Evolutionary conservation across 2,888 invertebrate species (phyloP), one percentile per base, ranked within the genome.

Genomic region (Ariolimax columbianus): DNA sequence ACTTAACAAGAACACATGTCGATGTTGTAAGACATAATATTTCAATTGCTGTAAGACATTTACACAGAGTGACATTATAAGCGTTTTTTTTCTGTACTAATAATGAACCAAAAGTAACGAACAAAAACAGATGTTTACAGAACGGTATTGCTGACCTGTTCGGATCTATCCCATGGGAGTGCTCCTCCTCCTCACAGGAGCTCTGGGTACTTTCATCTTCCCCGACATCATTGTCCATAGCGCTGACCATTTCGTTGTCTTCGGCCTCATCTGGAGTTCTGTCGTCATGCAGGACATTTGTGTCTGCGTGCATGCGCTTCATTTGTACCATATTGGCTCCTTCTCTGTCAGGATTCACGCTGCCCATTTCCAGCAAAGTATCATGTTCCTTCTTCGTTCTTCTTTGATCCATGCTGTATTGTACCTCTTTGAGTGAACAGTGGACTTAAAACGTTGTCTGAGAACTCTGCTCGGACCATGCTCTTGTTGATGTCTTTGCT

Each of bases 291-390:
- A 78, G 40, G 63, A 78, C 59, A 26, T 78, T 59, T 17, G 36
- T 40, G 26, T 78, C 78, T 38, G 78, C 63, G 1, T 78, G 78
- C 78, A 78, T 78, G 9, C 78, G 63, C 63, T 78, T 78, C 78
- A 78, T 78, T 36, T 78, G 78, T 23, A 78, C 78, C 78, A 78
- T 78, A 63, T 63, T 78, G 30, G 30, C 59, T 33, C 9, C 70
- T 30, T 68, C 51, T 40, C 40, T 66, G 6, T 70, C 68, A n/a
- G 68, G 51, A 80, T 80, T 63, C 40, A 63, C n/a, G 14, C 78
- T 59, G 38, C 78, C 78, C 78, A 78, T 78, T n/a, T 78, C 78
- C 78, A 78, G 63, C 38, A 78, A 40, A 14, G 63, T 78, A 40
- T 78, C 78, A 33, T 63, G 38, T n/a, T 40, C 78, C 17, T 63